Percentiles rank a stretch among this genome's conserved stretches.
These are phyloP conservation scores for Heterochromis multidens DNA, from an alignment of 2,113 vertebrate genomes.

Conservation along the genomic window DNA sequence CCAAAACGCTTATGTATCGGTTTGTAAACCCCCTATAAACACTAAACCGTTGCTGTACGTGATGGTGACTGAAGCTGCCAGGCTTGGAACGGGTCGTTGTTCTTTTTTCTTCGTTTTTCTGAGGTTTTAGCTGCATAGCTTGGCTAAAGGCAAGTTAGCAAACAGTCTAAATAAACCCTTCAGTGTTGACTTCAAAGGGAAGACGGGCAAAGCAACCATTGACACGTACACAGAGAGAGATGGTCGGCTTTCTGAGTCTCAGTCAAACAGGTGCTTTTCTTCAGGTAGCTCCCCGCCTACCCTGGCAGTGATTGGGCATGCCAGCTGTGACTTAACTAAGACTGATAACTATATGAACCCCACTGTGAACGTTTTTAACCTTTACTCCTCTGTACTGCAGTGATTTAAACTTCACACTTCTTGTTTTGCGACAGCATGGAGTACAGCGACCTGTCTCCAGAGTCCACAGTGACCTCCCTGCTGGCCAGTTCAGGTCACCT, in stretches of 20 bases:
- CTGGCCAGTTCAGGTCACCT: conserved; percentile 74
- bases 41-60: background rate
- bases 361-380: background rate
- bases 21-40: background rate
- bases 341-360: background rate
- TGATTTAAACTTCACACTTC: background rate
- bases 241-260: background rate
- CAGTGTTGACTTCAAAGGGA: background rate
- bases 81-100: background rate
- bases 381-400: background rate
- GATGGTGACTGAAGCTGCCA: background rate
- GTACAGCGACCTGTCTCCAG: conserved; percentile 61
- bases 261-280: background rate
- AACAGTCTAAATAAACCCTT: background rate
- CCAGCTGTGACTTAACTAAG: background rate
- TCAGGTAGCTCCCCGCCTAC: background rate
- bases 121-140: background rate
- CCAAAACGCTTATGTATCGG: background rate
- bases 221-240: too few species aligned
- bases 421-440: conserved; percentile 40
- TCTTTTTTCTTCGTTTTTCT: too few species aligned
- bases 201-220: background rate
- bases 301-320: background rate
- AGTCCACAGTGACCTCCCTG: conserved; percentile 82
- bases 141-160: background rate